Evolutionary conservation across 2,888 invertebrate genomes (phyloP), one percentile per base, ranked within the genome.

Genomic region (Parnassius glacialis): DNA sequence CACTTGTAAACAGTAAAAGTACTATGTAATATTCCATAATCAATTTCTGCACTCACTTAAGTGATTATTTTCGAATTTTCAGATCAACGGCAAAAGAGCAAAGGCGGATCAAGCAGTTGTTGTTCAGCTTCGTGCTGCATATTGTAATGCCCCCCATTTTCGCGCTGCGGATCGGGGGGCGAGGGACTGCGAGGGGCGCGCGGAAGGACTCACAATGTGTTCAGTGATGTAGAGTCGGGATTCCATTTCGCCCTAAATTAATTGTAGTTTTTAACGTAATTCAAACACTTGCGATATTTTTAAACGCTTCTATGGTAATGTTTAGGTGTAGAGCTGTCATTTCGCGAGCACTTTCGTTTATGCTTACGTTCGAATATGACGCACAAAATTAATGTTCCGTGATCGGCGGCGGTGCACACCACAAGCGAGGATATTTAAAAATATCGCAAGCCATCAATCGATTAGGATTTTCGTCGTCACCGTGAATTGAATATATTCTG

Each of bases 41-140:
- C 20, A 20, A 20, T 20, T 20, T 20, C 20, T 20, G 20, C 20
- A 20, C 20, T 20, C 20, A 20, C 20, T 12, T 13, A 52, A n/a
- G 5, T 10, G 13, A 2, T 13, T 42, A 71, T 65, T 73, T 70
- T 68, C 79, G 72, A 51, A 80, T 80, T 94, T 95, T 75, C 94
- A 97, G 97, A 97, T 95, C 97, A 97, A 94, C 94, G 97, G 93
- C 97, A 97, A 93, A 97, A 97, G 92, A 97, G 97, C 93, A 97
- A 97, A 95, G 97, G 97, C 73, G 97, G 97, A 74, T 96, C 97
- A 79, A 97, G 96, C 93, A 96, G 96, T 94, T 97, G 97, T 94
- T 97, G 97, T 94, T 96, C 97, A 79, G 95, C 97, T 78, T 95
- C 97, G 74, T 97, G 97, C 93, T 96, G 96, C 94, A 97, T 97